These are phyloP conservation scores for Sitophilus oryzae DNA, from an alignment of 1,140 invertebrate species.

Conservation along the genomic window DNA sequence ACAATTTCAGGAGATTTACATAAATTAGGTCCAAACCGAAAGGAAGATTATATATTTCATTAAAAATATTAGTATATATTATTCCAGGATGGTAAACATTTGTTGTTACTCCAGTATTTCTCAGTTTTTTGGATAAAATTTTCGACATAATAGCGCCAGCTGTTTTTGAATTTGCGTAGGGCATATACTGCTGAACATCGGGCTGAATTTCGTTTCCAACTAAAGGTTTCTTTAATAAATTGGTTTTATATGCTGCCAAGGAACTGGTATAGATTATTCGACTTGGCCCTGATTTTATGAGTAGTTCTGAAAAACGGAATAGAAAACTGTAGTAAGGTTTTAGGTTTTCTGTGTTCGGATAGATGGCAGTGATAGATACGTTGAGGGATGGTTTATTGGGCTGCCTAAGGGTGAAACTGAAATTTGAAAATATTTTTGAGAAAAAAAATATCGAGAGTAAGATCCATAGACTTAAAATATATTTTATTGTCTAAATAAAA, in stretches of 20 bases:
- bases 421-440: no score
- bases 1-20: no score
- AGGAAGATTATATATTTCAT: no score
- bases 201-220: background rate
- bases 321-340: no score
- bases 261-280: constrained; percentile 10
- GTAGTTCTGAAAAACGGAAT: constrained; percentile 6
- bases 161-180: constrained; percentile 34
- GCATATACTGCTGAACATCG: background rate
- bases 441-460: no score
- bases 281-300: constrained; percentile 2
- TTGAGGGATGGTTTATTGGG: no score
- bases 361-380: no score
- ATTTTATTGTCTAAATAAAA: no score
- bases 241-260: background rate
- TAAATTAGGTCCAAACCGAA: no score
- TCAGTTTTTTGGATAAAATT: constrained; percentile 30
- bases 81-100: constrained; percentile 49
- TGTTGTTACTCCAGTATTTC: constrained; percentile 40
- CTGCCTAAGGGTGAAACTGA: no score
- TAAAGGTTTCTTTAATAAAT: background rate
- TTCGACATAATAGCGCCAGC: constrained; percentile 31
- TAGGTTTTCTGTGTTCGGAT: no score
- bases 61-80: constrained; percentile 3
- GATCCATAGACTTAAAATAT: no score